phyloP scores from a whole-genome alignment of 2,113 vertebrate species.

The Coptodon rendalli region DNA sequence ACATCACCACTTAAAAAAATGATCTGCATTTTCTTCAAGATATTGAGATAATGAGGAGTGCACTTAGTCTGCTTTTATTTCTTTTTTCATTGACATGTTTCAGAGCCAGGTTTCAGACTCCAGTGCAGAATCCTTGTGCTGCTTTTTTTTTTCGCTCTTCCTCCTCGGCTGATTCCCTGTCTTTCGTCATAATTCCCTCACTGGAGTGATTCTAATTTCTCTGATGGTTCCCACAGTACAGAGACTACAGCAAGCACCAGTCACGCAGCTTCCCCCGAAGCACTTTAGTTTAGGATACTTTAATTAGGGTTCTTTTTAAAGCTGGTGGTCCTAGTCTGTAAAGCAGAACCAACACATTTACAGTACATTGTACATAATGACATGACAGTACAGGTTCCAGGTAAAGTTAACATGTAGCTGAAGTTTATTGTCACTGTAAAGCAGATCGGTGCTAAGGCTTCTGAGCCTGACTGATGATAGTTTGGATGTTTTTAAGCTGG shows the following conservation, averaged over 20 bases:
- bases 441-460: rapidly evolving
- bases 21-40: background rate
- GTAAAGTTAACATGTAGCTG: background rate
- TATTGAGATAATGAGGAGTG: background rate
- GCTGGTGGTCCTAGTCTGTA: background rate
- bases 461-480: background rate
- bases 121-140: background rate
- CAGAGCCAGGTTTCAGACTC: background rate
- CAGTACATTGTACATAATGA: background rate
- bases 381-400: background rate
- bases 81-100: background rate
- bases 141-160: rapidly evolving
- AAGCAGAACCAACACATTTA: background rate
- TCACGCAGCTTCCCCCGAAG: background rate
- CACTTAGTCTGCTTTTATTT: background rate
- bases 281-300: background rate
- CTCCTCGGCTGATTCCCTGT: background rate
- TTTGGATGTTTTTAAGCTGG: background rate
- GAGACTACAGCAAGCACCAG: background rate
- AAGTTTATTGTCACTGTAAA: background rate
- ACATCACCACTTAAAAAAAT: background rate
- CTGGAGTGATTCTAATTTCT: background rate
- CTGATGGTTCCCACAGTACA: conserved; percentile 42
- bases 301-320: background rate
- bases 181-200: conserved; percentile 4